Evolutionary conservation across 2,113 vertebrate species (phyloP).

Genomic region (Trematocara zebra): DNA sequence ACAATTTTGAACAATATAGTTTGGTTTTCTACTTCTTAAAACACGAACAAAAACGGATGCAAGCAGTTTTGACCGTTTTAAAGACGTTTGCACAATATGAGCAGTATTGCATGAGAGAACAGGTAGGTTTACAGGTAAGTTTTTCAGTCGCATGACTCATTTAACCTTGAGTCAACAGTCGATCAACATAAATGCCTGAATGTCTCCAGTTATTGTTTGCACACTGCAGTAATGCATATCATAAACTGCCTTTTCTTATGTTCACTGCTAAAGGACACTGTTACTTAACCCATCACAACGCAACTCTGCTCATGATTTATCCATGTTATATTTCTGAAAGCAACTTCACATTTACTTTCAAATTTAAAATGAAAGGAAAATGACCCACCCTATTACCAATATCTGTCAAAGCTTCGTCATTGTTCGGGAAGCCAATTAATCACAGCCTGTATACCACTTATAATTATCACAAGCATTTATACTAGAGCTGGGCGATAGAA

Average conservation of each 20-base stretch:
- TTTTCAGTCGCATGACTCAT: not conserved
- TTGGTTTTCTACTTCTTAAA: not conserved
- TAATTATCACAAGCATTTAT: not conserved
- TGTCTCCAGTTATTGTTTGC: not conserved
- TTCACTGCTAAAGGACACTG: not conserved
- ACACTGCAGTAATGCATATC: not conserved
- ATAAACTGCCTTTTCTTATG: not conserved
- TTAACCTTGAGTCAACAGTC: not conserved
- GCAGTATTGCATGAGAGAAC: not conserved
- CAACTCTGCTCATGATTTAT: not conserved
- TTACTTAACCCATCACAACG: not conserved
- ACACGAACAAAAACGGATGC: not conserved
- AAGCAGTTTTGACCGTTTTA: not conserved
- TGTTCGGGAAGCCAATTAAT: not conserved
- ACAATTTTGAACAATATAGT: not conserved
- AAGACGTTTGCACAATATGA: not conserved
- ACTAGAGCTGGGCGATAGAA: not conserved
- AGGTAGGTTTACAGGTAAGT: not conserved
- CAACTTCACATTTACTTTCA: not conserved
- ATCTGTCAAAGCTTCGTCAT: accelerated
- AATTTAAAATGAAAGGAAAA: not conserved
- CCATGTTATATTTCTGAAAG: not conserved
- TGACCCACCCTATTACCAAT: accelerated
- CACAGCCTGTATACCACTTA: not conserved
- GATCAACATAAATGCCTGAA: not conserved